phyloP scores from a whole-genome alignment of 1,140 invertebrate genomes.

The Dendrolimus kikuchii region DNA sequence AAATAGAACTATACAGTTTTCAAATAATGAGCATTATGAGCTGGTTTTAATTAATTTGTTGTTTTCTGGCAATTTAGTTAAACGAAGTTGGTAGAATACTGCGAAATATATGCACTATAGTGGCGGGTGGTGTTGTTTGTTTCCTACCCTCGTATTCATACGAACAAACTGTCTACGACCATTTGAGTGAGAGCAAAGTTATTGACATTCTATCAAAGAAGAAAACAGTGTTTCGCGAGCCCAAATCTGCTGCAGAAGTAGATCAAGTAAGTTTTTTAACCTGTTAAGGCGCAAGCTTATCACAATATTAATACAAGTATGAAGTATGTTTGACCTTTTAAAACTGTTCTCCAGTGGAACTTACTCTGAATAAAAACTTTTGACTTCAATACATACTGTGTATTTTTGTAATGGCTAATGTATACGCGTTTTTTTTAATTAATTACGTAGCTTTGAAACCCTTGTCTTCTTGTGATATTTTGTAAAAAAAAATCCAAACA shows the following conservation, averaged over 20 bases:
- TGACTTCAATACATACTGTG: too few species aligned
- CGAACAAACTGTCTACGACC: constrained; percentile 81
- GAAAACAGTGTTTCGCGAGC: constrained; percentile 91
- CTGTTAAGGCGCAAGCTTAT: background rate
- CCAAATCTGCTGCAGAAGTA: constrained; percentile 78
- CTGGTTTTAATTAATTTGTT: background rate
- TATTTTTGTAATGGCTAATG: too few species aligned
- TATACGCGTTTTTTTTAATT: too few species aligned
- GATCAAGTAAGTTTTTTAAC: constrained; percentile 78
- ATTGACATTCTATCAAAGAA: constrained; percentile 79
- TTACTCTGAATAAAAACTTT: too few species aligned
- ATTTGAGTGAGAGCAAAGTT: constrained; percentile 78
- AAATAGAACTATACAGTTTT: too few species aligned
- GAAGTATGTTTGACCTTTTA: too few species aligned
- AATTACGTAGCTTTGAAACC: too few species aligned
- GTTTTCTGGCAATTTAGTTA: constrained; percentile 72
- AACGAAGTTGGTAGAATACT: constrained; percentile 86
- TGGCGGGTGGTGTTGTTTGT: constrained; percentile 94
- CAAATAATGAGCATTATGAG: too few species aligned
- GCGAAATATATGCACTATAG: constrained; percentile 81
- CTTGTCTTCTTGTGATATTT: too few species aligned
- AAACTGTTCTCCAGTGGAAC: too few species aligned
- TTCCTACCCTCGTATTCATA: constrained; percentile 97
- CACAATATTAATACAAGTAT: background rate
- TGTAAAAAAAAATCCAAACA: too few species aligned